Conservation (phyloP, 1,140 invertebrate genomes). For the Dryas iulia region DNA sequence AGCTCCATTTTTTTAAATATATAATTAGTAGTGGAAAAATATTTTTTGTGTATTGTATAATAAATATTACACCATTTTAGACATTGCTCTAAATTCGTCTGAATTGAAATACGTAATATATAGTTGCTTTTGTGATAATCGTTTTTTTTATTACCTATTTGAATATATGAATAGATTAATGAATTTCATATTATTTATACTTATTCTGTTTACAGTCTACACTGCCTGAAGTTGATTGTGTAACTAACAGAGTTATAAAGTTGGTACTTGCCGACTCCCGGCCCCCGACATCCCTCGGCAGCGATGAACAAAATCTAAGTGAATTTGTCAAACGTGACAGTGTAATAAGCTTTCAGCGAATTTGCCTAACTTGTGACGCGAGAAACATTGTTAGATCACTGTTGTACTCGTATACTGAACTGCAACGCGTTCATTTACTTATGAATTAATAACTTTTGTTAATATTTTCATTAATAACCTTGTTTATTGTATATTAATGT, state of each 20-base stretch:
- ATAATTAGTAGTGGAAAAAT: no score
- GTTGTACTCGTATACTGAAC: not conserved
- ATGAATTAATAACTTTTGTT: no score
- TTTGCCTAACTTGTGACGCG: slow-evolving; percentile 39
- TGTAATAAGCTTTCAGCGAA: slow-evolving; percentile 57
- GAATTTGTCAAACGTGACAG: slow-evolving; percentile 62
- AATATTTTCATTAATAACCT: no score
- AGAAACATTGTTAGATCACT: slow-evolving; percentile 13
- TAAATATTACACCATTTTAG: no score
- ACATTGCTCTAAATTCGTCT: no score
- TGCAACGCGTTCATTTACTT: not conserved
- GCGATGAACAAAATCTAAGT: slow-evolving; percentile 61
- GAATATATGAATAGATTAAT: no score
- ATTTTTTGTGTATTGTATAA: no score
- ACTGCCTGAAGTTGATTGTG: slow-evolving; percentile 36
- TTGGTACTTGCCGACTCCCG: slow-evolving; percentile 29
- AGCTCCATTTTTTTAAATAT: no score
- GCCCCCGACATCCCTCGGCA: slow-evolving; percentile 22
- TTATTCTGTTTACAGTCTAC: slow-evolving; percentile 30
- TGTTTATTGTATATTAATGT: no score
- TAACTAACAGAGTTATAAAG: slow-evolving; percentile 47
- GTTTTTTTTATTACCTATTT: no score
- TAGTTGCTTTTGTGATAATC: no score
- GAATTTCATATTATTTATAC: not conserved
- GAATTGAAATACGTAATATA: no score